Base-by-base conservation (phyloP, 2,888 invertebrate species). In the Heliconius charithonia region DNA sequence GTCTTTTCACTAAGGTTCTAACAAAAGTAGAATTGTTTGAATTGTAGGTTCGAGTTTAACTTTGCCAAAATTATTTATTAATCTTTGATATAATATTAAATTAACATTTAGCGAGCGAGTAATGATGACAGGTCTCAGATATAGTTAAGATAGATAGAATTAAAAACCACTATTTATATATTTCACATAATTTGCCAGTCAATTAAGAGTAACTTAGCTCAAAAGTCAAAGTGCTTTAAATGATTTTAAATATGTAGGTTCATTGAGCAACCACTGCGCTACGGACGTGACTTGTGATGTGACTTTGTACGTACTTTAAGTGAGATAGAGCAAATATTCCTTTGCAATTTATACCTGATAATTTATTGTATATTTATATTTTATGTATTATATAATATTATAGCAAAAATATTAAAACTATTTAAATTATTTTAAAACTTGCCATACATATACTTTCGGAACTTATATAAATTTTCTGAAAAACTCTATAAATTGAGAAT, bases 271-370 rank as follows among this genome's bases (percentile, higher is more conserved):
- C 27, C 27, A 41, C 41, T 63, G 72, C 27, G 41, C 37, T 74
- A 74, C n/a, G n/a, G n/a, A n/a, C 74, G 74, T 74, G 74, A 74
- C 74, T 74, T 74, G 45, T 45, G 65, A 65, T 65, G 45, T 65
- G 45, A 74, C 65, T 74, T 45, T 45, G 45, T 63, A 74, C 27
- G 45, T 65, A 13, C 72, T 59, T 32, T 59, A 59, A 72, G 59
- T 59, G 32, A 72, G 37, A 72, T 32, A 59, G 59, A 59, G 59
- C 37, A 32, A 37, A 72, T 56, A 72, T 32, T 32, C 16, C 32
- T 32, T n/a, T 9, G 9, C 59, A 25, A 37, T 72, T n/a, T n/a
- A 32, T 32, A 25, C 29, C 22, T 37, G n/a, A 22, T 67, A 19
- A n/a, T 45, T 70, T 56, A 0, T 56, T 22, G 6, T 16, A 16